Conservation (phyloP, 2,888 invertebrate genomes). For the Odontomyia ornata region DNA sequence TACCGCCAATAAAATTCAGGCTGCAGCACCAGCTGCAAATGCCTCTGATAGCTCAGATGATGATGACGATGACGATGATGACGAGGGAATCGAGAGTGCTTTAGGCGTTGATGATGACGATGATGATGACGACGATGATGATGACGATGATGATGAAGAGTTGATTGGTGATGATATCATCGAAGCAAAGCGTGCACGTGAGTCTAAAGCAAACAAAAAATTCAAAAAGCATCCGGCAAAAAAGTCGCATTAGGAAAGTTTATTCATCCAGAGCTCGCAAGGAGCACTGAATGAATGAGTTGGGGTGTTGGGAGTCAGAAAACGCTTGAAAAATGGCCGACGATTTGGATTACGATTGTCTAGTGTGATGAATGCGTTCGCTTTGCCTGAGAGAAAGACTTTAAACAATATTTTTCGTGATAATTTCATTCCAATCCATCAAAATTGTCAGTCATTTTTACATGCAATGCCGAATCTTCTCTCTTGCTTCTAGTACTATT, state of each 20-base stretch:
- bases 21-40: constrained; percentile 2
- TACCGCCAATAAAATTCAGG: constrained; percentile 42
- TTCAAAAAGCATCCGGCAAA: constrained; percentile 35
- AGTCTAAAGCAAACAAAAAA: constrained; percentile 73
- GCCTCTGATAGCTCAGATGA: constrained; percentile 54
- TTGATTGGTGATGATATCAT: constrained; percentile 71
- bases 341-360: constrained; percentile 32
- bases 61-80: constrained; percentile 65
- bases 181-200: constrained; percentile 81
- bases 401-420: neutral
- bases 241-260: constrained; percentile 38
- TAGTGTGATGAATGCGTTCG: constrained; percentile 14
- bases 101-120: constrained; percentile 70
- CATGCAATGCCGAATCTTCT: constrained; percentile 24
- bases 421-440: constrained; percentile 22
- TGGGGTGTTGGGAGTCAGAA: constrained; percentile 45
- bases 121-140: constrained; percentile 71
- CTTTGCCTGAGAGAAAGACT: constrained; percentile 14
- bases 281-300: constrained; percentile 25
- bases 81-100: constrained; percentile 65
- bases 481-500: constrained; percentile 22
- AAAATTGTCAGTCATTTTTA: constrained; percentile 41
- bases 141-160: constrained; percentile 72
- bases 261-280: neutral
- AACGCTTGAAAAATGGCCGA: constrained; percentile 47